Conservation (phyloP, 2,797 vertebrate genomes). For the Sebastiscus albofasciatus region DNA sequence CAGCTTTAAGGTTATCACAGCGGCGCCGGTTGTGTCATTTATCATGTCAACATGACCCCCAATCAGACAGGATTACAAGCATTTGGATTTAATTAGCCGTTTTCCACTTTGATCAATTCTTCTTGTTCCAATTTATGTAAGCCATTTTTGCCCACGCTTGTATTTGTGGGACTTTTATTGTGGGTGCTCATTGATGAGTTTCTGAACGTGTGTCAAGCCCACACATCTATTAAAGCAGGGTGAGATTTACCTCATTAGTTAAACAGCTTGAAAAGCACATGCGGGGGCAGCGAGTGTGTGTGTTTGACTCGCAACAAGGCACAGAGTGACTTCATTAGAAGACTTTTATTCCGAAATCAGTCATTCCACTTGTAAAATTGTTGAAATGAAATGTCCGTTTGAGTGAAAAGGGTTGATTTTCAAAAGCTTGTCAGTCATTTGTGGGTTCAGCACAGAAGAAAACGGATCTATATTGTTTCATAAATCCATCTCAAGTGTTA, state of each 20-base stretch:
- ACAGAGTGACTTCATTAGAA: not conserved
- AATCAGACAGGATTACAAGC: not conserved
- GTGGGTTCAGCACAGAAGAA: not conserved
- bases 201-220: constrained; percentile 13
- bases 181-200: constrained; percentile 3
- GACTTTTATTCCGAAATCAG: not conserved
- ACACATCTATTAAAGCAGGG: constrained; percentile 9
- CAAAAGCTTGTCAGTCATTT: not conserved
- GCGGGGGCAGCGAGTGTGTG: not conserved
- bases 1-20: not conserved
- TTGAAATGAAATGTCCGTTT: not conserved
- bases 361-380: not conserved
- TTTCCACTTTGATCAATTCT: not conserved
- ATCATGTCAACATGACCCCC: not conserved
- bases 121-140: not conserved
- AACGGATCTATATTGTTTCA: not conserved
- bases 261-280: constrained; percentile 22
- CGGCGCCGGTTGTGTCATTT: not conserved
- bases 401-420: not conserved
- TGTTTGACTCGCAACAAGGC: not conserved
- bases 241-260: constrained; percentile 19
- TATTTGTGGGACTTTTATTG: not conserved
- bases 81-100: not conserved
- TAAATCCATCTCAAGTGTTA: not conserved
- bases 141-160: not conserved